Percentiles rank a stretch among this genome's conserved stretches.
Evolutionary conservation across 2,797 vertebrate species (phyloP).

Genomic region (Rhynchonycteris naso): DNA sequence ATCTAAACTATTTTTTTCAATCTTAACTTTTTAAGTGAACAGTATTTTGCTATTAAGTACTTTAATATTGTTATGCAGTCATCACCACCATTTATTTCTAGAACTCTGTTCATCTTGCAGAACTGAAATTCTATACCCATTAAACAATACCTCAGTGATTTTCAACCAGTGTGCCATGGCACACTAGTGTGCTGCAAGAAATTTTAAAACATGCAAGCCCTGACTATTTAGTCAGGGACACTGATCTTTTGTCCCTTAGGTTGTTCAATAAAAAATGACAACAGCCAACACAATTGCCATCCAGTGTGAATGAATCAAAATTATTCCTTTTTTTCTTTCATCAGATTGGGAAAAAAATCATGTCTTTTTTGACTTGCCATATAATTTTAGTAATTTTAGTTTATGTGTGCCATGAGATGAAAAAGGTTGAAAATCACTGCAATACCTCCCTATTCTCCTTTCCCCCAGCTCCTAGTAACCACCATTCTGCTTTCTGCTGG

Average conservation of each 20-base stretch:
- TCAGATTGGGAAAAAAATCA: not conserved
- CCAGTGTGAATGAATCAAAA: not conserved
- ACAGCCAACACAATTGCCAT: not conserved
- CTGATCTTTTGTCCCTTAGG: too few relatives aligned
- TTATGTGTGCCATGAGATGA: too few relatives aligned
- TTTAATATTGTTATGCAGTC: not conserved
- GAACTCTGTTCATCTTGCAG: constrained; percentile 24
- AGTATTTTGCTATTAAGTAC: not conserved
- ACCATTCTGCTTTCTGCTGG: not conserved
- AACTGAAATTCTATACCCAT: constrained; percentile 4
- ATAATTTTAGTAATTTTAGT: too few relatives aligned
- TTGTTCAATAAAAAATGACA: not conserved
- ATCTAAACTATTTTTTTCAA: not conserved
- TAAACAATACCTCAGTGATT: not conserved
- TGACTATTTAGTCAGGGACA: not conserved
- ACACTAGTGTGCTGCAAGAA: too few relatives aligned
- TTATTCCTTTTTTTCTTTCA: not conserved
- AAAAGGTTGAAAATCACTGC: not conserved
- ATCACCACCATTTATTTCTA: not conserved
- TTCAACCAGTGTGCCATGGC: too few relatives aligned
- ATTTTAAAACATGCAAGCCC: not conserved
- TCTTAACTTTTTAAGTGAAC: not conserved
- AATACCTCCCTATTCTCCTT: not conserved
- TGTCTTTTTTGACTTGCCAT: too few relatives aligned
- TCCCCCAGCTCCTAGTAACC: not conserved